Conservation (phyloP, 2,113 vertebrate genomes). For the Cynoglossus semilaevis region DNA sequence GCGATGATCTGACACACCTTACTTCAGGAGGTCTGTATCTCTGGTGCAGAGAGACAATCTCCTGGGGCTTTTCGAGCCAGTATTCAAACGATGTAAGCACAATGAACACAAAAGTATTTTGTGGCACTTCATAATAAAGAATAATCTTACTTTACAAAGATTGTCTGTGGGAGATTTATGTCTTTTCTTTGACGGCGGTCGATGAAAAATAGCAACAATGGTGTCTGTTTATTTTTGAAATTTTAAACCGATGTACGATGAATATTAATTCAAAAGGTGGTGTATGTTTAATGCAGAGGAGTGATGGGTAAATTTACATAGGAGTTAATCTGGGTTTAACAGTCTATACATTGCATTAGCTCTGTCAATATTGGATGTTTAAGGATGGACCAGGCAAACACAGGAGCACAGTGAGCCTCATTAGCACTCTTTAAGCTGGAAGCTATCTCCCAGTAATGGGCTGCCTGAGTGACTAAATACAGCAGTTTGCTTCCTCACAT, state of each 20-base stretch:
- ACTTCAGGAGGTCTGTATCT: slow-evolving; percentile 72
- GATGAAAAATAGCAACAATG: too few species aligned
- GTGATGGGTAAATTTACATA: slow-evolving; percentile 45
- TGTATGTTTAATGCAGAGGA: slow-evolving; percentile 32
- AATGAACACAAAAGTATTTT: slow-evolving; percentile 83
- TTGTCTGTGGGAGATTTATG: slow-evolving; percentile 49
- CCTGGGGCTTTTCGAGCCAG: slow-evolving; percentile 78
- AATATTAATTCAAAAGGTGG: slow-evolving; percentile 1
- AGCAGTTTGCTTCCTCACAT: slow-evolving; percentile 39
- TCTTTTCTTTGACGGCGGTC: slow-evolving; percentile 2
- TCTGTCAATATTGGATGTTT: slow-evolving; percentile 65
- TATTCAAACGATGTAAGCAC: slow-evolving; percentile 86
- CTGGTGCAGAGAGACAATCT: slow-evolving; percentile 65
- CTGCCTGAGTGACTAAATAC: slow-evolving; percentile 46
- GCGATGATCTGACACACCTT: slow-evolving; percentile 73
- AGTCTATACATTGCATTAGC: slow-evolving; percentile 40
- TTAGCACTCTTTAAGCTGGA: slow-evolving; percentile 52
- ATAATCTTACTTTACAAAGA: slow-evolving; percentile 74
- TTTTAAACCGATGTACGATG: too few species aligned
- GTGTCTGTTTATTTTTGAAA: too few species aligned
- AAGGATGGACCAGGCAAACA: slow-evolving; percentile 55
- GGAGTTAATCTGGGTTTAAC: slow-evolving; percentile 36
- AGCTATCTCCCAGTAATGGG: slow-evolving; percentile 47
- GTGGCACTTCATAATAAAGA: slow-evolving; percentile 88
- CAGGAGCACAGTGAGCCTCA: slow-evolving; percentile 48